These are phyloP conservation scores for Drosophila rhopaloa DNA, from an alignment of 1,140 invertebrate species.

Conservation along the genomic window DNA sequence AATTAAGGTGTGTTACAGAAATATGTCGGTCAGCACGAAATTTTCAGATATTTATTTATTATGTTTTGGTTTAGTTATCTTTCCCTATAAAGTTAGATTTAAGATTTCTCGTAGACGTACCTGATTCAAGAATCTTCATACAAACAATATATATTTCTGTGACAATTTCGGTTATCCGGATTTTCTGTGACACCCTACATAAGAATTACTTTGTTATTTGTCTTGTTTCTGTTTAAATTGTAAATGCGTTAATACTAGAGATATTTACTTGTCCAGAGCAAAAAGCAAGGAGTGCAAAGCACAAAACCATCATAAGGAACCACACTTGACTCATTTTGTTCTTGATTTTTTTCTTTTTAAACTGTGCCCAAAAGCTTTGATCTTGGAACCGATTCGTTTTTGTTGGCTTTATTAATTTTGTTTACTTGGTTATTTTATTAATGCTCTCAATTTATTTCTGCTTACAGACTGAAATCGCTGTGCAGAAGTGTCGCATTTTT, in stretches of 20 bases:
- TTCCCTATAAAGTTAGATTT: too few species aligned
- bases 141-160: slow-evolving; percentile 6
- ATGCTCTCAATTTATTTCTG: slow-evolving; percentile 63
- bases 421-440: slow-evolving; percentile 34
- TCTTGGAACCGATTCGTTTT: slow-evolving; percentile 68
- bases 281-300: not conserved
- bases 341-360: not conserved
- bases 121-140: not conserved
- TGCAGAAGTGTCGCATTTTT: slow-evolving; percentile 73
- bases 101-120: not conserved
- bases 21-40: too few species aligned
- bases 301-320: slow-evolving; percentile 1
- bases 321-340: not conserved
- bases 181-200: slow-evolving; percentile 16
- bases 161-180: slow-evolving; percentile 5
- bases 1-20: too few species aligned
- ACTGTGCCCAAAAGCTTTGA: slow-evolving; percentile 25
- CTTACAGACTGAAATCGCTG: slow-evolving; percentile 78
- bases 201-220: not conserved
- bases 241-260: not conserved
- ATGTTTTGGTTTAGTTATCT: too few species aligned
- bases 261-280: slow-evolving; percentile 10
- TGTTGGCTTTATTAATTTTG: slow-evolving; percentile 36
- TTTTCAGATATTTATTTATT: too few species aligned
- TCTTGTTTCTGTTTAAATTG: not conserved